Evolutionary conservation across 2,113 vertebrate species (phyloP).

Genomic region (Xiphorhynchus elegans): DNA sequence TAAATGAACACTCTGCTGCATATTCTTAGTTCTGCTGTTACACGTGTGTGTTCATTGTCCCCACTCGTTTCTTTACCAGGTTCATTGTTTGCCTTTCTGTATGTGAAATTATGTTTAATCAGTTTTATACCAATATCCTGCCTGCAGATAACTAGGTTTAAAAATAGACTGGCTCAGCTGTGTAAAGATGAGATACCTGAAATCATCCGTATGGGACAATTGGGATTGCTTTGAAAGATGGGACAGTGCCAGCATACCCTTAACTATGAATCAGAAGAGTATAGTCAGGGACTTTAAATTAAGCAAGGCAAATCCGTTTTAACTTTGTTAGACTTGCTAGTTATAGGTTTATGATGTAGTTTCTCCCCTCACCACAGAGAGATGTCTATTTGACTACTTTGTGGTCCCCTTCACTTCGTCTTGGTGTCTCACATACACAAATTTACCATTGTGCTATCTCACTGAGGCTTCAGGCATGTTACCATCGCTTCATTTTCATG

Average conservation of each 20-base stretch:
- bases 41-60: fast-evolving
- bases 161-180: conserved; percentile 7
- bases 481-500: fast-evolving
- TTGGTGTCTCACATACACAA: neutral
- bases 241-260: neutral
- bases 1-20: neutral
- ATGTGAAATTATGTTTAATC: neutral
- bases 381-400: neutral
- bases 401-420: fast-evolving
- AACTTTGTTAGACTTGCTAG: neutral
- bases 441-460: neutral
- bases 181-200: neutral
- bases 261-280: neutral
- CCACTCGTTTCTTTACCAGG: neutral
- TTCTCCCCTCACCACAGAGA: neutral
- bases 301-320: neutral
- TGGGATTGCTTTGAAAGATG: neutral
- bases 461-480: fast-evolving
- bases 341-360: neutral
- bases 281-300: neutral
- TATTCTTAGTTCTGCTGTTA: neutral
- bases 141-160: neutral
- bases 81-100: neutral
- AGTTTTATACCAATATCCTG: neutral
- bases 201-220: neutral